Base-by-base conservation (phyloP, 2,797 vertebrate species). In the Acipenser transmontanus region DNA sequence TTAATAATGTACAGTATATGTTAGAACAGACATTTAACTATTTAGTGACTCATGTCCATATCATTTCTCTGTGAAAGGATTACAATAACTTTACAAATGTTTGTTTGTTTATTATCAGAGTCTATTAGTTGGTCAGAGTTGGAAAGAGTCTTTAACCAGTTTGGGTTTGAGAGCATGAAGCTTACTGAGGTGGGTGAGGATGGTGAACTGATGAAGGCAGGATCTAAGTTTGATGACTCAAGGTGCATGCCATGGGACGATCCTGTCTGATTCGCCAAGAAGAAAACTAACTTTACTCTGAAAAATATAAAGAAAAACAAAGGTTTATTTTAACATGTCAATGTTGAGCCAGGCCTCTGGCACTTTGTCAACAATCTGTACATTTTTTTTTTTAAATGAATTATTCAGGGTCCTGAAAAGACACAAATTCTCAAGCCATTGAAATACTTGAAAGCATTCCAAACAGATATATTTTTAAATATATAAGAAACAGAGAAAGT, bases 161-260 rank as follows among this genome's bases (percentile, higher is more conserved):
- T 94, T 79, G 92, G 94, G 68, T 94, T 99, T 80, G 96, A 98
- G 82, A 89, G 91, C 71, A 81, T 99, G 84, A 77, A 75, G 1
- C 85, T 99, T 80, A 93, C 89, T 10, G 65, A 34, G 1, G 74
- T 90, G 50, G 88, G 91, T 69, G 78, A 84, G 50, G 69, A 74
- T 6, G 89, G 89, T 13, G 67, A 81, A 7, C 70, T 85, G 54
- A 81, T 81, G 51, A 62, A 69, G 17, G 49, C 73, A 49, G 68
- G 72, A 75, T 63, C 67, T 71, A 20, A 20, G 2, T 20, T 20
- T 65, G 76, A 80, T 66, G 72, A 71, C 11, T 66, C 74, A 50
- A 67, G 47, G 8, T 17, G 17, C 34, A 88, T 90, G 59, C 93
- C 94, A 8, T 97, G 96, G 95, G 91, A 93, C 73, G 82, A 94